Evolutionary conservation across 1,140 invertebrate species (phyloP).

Genomic region (Penaeus indicus): DNA sequence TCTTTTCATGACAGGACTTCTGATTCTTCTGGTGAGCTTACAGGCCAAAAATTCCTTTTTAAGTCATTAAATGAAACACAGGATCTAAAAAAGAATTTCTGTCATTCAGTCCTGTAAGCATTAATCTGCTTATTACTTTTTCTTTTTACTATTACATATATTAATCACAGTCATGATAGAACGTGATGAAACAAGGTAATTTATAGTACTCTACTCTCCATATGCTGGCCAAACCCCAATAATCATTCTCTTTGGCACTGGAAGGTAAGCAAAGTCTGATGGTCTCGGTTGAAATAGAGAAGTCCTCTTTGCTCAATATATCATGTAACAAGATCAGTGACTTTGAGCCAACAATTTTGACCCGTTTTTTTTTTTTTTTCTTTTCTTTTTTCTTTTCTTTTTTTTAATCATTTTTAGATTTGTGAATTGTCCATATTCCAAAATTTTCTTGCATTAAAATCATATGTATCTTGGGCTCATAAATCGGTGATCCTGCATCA

Average conservation of each 20-base stretch:
- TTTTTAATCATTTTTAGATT: conserved; percentile 45
- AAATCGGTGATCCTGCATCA: conserved; percentile 54
- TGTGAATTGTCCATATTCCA: no score
- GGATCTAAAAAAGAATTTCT: conserved; percentile 44
- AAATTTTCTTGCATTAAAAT: background rate
- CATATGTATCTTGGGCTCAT: conserved; percentile 47
- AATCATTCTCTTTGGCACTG: conserved; percentile 16
- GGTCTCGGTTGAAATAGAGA: conserved; percentile 57
- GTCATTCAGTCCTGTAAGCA: conserved; percentile 55
- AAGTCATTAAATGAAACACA: conserved; percentile 35
- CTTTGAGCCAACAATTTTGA: conserved; percentile 46
- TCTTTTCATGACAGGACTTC: conserved; percentile 40
- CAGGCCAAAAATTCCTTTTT: conserved; percentile 34
- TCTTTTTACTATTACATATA: conserved; percentile 2
- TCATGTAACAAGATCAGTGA: conserved; percentile 49
- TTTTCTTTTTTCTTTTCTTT: no score
- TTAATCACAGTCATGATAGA: conserved; percentile 24
- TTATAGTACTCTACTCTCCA: conserved; percentile 4
- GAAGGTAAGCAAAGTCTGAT: conserved; percentile 41
- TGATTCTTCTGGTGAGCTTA: conserved; percentile 42
- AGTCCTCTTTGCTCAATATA: conserved; percentile 61
- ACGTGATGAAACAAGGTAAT: conserved; percentile 7
- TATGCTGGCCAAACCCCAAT: conserved; percentile 7
- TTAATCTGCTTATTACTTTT: conserved; percentile 39
- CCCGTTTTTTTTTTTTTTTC: conserved; percentile 4